Evolutionary conservation across 23 tunicate genomes (phyloP), one percentile per base, ranked within the genome.

Genomic region (Styela clava): DNA sequence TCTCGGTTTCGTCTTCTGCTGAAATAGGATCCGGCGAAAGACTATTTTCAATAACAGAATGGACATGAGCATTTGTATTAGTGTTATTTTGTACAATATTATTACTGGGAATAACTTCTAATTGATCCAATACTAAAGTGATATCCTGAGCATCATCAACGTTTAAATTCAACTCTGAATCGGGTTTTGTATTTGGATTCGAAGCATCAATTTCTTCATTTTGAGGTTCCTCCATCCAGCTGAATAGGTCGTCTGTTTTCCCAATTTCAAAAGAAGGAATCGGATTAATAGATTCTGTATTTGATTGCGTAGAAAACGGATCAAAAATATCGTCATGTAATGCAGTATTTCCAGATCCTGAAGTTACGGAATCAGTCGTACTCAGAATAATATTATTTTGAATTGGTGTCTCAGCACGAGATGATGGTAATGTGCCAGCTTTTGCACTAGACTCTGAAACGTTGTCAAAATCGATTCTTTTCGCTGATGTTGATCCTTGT

Each of bases 1-100:
- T 44, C 12, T 44, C 56, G 7, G 56, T 44, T 44, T 44, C 56
- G 56, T 44, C 56, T 44, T 44, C 56, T 5, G 56, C 56, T 44
- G 56, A 44, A 44, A 44, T 44, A 7, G 56, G 56, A 12, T 25
- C 71, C 0, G 71, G 71, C 71, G 71, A 67, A 16, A 29, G 22
- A 24, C 2, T 36, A 36, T 44, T 12, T 5, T 44, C 56, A 44
- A 44, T 44, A 5, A 44, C 12, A 12, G 63, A 23, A 76, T 24
- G 64, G 5, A 52, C 65, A 23, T 76, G 63, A 52, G 81, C 81
- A 52, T 76, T 76, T 24, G 64, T 76, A 44, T 76, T 76, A 31
- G 64, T 33, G 52, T 76, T 76, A 24, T 52, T 23, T 34, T 2
- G 78, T 0, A n/a, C n/a, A 0, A 44, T 67, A 22, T 27, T 67